Conservation (phyloP, 2,797 vertebrate genomes). For the Helostoma temminkii region DNA sequence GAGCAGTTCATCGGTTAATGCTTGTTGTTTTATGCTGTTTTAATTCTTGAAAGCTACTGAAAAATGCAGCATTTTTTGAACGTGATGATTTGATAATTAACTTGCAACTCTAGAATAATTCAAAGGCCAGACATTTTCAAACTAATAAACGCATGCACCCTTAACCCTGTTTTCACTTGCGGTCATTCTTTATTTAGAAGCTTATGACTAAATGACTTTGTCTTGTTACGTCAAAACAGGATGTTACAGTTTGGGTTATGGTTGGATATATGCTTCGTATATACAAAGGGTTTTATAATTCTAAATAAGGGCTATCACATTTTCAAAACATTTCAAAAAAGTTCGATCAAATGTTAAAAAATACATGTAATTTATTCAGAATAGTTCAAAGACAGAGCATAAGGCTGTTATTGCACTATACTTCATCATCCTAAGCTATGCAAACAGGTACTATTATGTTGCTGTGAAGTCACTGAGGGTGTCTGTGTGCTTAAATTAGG, state of each 20-base stretch:
- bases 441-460: neutral
- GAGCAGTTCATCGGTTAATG: constrained; percentile 29
- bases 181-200: neutral
- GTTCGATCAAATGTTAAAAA: neutral
- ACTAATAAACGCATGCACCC: neutral
- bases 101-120: neutral
- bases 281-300: neutral
- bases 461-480: neutral
- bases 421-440: neutral
- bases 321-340: neutral
- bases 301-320: neutral
- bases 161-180: neutral
- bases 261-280: neutral
- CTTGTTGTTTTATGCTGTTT: constrained; percentile 39
- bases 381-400: neutral
- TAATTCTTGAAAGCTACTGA: constrained; percentile 17
- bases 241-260: neutral
- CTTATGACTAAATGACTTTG: neutral
- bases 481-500: neutral
- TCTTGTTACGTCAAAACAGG: neutral
- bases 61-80: constrained; percentile 17
- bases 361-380: neutral
- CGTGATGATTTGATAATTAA: constrained; percentile 16
- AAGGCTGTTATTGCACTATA: neutral
- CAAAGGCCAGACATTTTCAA: neutral